These are phyloP conservation scores for Margarornis squamiger DNA, from an alignment of 2,797 vertebrate species.

Conservation along the genomic window DNA sequence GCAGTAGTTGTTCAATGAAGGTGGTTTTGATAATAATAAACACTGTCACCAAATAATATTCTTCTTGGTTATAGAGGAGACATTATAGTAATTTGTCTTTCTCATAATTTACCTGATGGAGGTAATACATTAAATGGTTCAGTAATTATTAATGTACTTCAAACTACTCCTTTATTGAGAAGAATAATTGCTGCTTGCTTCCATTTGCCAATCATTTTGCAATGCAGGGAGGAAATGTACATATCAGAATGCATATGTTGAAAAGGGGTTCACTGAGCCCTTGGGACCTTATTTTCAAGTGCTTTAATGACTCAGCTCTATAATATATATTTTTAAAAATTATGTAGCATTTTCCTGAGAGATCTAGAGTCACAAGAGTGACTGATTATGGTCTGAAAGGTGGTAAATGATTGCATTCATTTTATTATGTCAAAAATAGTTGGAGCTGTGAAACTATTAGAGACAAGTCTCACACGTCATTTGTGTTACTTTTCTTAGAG, in stretches of 20 bases:
- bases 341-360: not conserved
- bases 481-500: not conserved
- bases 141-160: slow-evolving; percentile 59
- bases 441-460: not conserved
- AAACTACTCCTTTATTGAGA: slow-evolving; percentile 12
- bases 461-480: not conserved
- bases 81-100: slow-evolving; percentile 45
- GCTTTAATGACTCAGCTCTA: not conserved
- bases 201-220: slow-evolving; percentile 28
- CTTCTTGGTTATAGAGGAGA: slow-evolving; percentile 21
- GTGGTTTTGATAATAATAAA: slow-evolving; percentile 42
- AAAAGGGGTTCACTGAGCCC: not conserved
- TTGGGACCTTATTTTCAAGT: not conserved
- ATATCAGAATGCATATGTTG: not conserved
- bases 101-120: slow-evolving; percentile 34
- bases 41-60: slow-evolving; percentile 29
- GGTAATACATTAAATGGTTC: slow-evolving; percentile 44
- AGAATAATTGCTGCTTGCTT: slow-evolving; percentile 23
- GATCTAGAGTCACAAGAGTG: not conserved
- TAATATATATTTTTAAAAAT: not conserved
- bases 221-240: not conserved
- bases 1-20: slow-evolving; percentile 1
- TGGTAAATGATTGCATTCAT: not conserved
- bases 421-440: not conserved
- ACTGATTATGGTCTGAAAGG: not conserved